Evolutionary conservation across 2,888 invertebrate genomes (phyloP), one percentile per base, ranked within the genome.

Genomic region (Noctua janthe): DNA sequence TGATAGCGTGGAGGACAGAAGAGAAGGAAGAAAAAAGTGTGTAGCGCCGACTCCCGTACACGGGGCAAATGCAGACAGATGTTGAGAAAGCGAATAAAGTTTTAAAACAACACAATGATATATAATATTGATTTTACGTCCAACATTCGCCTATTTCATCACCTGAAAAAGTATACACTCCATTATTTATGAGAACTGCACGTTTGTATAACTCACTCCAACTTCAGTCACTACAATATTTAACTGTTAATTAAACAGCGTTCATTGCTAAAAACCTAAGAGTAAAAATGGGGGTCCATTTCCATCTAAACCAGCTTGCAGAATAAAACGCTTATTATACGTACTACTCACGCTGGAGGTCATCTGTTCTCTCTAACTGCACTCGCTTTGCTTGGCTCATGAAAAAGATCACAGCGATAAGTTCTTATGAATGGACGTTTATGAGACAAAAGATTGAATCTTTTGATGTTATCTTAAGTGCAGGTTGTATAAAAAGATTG

Each of bases 401-500:
- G 66, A 76, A 85, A 75, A 67, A 79, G 79, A 83, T 83, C 29
- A 73, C 71, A 62, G 84, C 73, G 84, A 87, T 85, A 87, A 74
- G 71, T 76, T 83, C 70, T 73, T 76, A 69, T 87, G 79, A 83
- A 85, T 79, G 84, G 64, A 76, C 75, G 56, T 87, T 84, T 83
- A 85, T 83, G 87, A 83, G 87, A 76, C 78, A 62, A 71, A 35
- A 83, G 87, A 87, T 85, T 87, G 67, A 79, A 85, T 85, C 83
- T 87, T 76, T 78, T 83, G 84, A 83, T 83, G 62, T 79, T 76
- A 87, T 84, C 87, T 84, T 74, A 83, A 84, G 87, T 83, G 78
- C 84, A 81, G 62, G 78, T 77, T 70, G 74, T 77, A 77, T 66
- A 75, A 87, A 73, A 39, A 87, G 74, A 75, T 75, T 70, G 69